Conservation (phyloP, 2,113 vertebrate species). For the Alethe diademata region DNA sequence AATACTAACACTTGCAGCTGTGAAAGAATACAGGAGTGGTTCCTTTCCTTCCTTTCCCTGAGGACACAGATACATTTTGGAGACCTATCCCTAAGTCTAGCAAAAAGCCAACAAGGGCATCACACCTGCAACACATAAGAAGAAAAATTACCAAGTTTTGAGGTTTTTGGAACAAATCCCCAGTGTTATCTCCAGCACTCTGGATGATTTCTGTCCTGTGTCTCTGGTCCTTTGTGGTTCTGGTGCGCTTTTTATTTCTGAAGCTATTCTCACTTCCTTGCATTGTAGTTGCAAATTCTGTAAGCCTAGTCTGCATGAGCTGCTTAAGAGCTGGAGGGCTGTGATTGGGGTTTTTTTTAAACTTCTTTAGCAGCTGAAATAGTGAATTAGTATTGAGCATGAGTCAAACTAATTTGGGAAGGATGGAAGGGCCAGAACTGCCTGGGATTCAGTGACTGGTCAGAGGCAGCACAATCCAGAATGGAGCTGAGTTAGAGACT, state of each 20-base stretch:
- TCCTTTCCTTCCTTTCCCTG: background rate
- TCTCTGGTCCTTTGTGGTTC: background rate
- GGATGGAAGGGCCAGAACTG: background rate
- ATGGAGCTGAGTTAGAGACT: background rate
- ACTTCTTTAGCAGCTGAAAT: background rate
- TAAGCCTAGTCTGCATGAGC: background rate
- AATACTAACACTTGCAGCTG: background rate
- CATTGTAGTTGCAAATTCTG: background rate
- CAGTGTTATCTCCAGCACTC: background rate
- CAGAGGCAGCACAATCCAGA: background rate
- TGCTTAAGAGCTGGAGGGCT: background rate
- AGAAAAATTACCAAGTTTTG: background rate
- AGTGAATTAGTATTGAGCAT: background rate
- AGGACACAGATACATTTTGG: background rate
- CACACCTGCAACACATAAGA: background rate
- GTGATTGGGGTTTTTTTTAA: background rate
- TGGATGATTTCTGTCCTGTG: background rate
- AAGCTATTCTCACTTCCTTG: background rate
- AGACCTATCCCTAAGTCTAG: background rate
- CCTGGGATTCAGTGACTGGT: background rate
- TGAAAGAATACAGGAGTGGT: background rate
- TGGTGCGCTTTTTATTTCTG: background rate
- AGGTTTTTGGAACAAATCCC: background rate
- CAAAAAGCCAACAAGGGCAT: background rate
- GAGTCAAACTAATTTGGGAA: background rate